These are phyloP conservation scores for Crenichthys baileyi DNA, from an alignment of 2,797 vertebrate species.

Conservation along the genomic window DNA sequence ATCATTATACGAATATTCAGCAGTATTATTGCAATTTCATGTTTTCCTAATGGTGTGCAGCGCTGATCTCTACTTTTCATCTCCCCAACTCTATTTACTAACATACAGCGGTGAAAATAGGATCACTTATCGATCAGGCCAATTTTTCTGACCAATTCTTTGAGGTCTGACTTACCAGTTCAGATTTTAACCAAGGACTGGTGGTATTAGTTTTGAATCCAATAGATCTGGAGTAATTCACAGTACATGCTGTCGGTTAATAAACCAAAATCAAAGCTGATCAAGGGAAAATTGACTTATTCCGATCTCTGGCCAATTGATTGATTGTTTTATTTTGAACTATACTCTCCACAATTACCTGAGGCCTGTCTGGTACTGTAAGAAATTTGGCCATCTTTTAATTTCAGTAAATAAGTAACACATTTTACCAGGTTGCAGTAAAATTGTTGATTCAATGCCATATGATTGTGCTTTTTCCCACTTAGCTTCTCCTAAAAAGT, in stretches of 20 bases:
- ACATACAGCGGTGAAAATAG: too few relatives aligned
- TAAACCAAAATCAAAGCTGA: neutral
- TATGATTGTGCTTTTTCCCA: neutral
- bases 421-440: neutral
- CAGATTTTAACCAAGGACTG: neutral
- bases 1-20: too few relatives aligned
- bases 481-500: neutral
- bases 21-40: too few relatives aligned
- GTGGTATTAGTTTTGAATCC: neutral
- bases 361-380: neutral
- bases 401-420: neutral
- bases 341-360: neutral
- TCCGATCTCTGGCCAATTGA: neutral
- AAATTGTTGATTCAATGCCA: neutral
- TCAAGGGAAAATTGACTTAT: neutral
- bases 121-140: too few relatives aligned
- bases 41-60: too few relatives aligned
- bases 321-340: neutral
- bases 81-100: too few relatives aligned
- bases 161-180: neutral
- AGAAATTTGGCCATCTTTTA: neutral
- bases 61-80: too few relatives aligned
- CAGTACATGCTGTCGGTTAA: neutral
- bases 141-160: too few relatives aligned
- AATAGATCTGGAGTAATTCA: neutral